Evolutionary conservation across 2,888 invertebrate species (phyloP).

Genomic region (Rotaria sp.): DNA sequence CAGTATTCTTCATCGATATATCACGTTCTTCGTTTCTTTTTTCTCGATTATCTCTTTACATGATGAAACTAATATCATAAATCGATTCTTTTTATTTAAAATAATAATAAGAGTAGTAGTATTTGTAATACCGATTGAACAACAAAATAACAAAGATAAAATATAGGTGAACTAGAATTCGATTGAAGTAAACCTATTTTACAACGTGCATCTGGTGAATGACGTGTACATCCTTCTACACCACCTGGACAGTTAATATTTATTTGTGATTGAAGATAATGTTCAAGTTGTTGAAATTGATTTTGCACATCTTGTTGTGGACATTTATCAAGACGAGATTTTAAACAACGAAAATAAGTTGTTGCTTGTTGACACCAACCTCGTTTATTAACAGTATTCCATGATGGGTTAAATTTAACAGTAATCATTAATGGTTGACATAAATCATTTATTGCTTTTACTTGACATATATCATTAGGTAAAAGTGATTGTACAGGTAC

Average conservation of each 20-base stretch:
- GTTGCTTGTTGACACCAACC: conserved; percentile 37
- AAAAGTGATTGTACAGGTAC: not conserved
- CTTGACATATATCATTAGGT: not conserved
- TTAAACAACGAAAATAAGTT: conserved; percentile 35
- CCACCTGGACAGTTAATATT: conserved; percentile 40
- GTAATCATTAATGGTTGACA: conserved; percentile 35
- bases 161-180: not conserved
- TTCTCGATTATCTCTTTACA: not conserved
- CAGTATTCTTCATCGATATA: too few species aligned
- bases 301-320: conserved; percentile 22
- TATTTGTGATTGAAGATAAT: conserved; percentile 34
- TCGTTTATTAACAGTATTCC: conserved; percentile 34
- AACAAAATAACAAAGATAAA: not conserved
- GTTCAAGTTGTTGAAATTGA: conserved; percentile 41
- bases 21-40: too few species aligned
- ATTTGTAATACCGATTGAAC: conserved; percentile 18
- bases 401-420: conserved; percentile 37
- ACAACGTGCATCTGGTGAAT: conserved; percentile 37
- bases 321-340: conserved; percentile 34
- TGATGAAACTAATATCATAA: not conserved
- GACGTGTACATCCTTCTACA: conserved; percentile 34
- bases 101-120: not conserved
- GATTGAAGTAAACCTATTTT: conserved; percentile 33
- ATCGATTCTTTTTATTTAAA: not conserved
- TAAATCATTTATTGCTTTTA: conserved; percentile 21